Evolutionary conservation across 2,797 vertebrate species (phyloP), one percentile per base, ranked within the genome.

Genomic region (Cynodonichthys magdalenae): DNA sequence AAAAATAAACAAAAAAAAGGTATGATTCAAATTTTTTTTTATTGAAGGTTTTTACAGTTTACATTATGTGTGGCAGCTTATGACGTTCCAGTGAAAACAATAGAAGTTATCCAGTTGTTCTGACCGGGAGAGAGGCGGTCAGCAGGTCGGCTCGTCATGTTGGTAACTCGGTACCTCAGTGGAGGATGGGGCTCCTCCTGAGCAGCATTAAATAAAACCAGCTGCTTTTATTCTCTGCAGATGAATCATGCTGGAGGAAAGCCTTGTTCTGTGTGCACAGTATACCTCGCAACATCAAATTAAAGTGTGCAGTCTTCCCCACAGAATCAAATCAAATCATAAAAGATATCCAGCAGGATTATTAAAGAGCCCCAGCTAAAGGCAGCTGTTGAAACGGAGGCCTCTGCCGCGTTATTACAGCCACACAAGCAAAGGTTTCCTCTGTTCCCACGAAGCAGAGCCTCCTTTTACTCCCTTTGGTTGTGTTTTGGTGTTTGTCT

Each of bases 181-280:
- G 65, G 79, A 68, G 3, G 41, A 28, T 19, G 62, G 64, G 69
- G 53, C 52, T 24, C 24, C 24, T 85, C 54, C 84, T 90, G 88
- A 89, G 87, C 52, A 71, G 51, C 3, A 36, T 75, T 92, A 89
- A 91, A 82, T 54, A 77, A 70, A 82, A 90, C 86, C 89, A 93
- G 88, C 82, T 92, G 90, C 75, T 90, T 92, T 90, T 86, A 83
- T 88, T 92, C 85, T 87, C 74, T 68, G 49, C 73, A 85, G 84
- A 88, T 81, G 66, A 89, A 90, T 87, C 69, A 77, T 69, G 69
- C 63, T 78, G 50, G 65, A 62, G 80, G 71, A 65, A 77, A 80
- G 78, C 82, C 69, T 3, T 65, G 68, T 24, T 59, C 61, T 67
- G 63, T 63, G 53, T 62, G 67, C 71, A 75, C 51, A 72, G 62